These are phyloP conservation scores for Onthophagus sagittarius DNA, from an alignment of 2,888 invertebrate genomes.

Conservation along the genomic window DNA sequence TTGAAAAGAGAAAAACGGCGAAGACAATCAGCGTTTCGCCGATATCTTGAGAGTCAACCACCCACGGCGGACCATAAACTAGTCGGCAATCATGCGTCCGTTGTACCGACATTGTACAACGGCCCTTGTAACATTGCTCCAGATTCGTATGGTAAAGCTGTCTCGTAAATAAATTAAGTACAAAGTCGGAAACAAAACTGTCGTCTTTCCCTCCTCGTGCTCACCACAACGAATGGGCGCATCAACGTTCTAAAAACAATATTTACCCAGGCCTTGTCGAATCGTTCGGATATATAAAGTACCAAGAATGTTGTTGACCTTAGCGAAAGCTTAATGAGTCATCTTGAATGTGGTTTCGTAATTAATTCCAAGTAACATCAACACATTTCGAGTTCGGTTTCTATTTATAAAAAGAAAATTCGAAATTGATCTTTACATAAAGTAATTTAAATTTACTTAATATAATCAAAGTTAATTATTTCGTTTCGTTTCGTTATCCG, in stretches of 20 bases:
- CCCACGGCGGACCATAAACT: conserved; percentile 36
- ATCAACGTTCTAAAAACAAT: background rate
- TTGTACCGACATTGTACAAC: conserved; percentile 34
- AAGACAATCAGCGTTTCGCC: conserved; percentile 27
- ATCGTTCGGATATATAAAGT: conserved; percentile 4
- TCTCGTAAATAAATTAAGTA: conserved; percentile 33
- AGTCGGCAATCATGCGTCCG: conserved; percentile 36
- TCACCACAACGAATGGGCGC: background rate
- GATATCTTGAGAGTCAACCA: conserved; percentile 31
- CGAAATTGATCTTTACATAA: background rate
- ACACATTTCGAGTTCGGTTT: background rate
- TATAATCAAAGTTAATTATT: background rate
- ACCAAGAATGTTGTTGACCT: conserved; percentile 1
- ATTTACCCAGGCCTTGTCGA: background rate
- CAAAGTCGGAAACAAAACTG: conserved; percentile 33
- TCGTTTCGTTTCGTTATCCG: background rate
- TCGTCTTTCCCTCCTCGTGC: conserved; percentile 6
- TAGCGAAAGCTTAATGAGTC: conserved; percentile 1
- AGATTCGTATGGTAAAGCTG: conserved; percentile 32
- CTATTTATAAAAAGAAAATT: background rate
- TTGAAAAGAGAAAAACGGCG: conserved; percentile 24
- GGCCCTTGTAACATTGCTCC: conserved; percentile 35
- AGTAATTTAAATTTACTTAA: too few relatives aligned
- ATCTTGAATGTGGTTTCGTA: conserved; percentile 1
- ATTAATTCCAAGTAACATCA: background rate